Conservation (phyloP, 1,140 invertebrate species). For the Drosophila arawakana region DNA sequence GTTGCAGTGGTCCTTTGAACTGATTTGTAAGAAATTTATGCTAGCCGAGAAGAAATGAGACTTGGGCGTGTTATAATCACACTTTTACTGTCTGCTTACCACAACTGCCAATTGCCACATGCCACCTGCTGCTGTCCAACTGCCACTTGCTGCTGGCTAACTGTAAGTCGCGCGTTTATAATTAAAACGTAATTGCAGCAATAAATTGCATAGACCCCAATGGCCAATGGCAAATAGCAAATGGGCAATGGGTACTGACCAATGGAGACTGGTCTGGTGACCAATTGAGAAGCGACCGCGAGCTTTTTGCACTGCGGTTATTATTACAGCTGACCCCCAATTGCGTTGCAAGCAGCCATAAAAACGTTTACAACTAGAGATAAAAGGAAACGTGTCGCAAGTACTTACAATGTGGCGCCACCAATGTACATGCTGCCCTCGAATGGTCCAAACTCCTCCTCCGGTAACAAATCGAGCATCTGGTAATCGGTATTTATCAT, state of each 20-base stretch:
- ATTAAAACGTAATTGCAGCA: slow-evolving; percentile 80
- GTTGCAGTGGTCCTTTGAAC: slow-evolving; percentile 1
- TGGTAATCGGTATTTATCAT: slow-evolving; percentile 95
- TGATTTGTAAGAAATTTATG: slow-evolving; percentile 1
- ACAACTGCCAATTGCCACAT: not conserved
- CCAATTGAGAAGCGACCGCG: slow-evolving; percentile 30
- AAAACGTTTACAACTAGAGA: slow-evolving; percentile 37
- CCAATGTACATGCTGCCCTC: slow-evolving; percentile 97
- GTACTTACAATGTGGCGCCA: slow-evolving; percentile 93
- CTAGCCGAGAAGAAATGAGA: not conserved
- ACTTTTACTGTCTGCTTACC: slow-evolving; percentile 20
- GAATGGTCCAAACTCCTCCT: slow-evolving; percentile 95
- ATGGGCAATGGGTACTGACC: slow-evolving; percentile 65
- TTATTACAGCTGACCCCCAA: slow-evolving; percentile 54
- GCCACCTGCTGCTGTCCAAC: not conserved
- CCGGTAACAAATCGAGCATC: slow-evolving; percentile 93
- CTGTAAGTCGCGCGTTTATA: slow-evolving; percentile 77
- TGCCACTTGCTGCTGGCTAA: slow-evolving; percentile 45
- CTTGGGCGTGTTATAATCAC: not conserved
- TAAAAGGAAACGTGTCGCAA: slow-evolving; percentile 6
- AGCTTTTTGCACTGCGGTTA: slow-evolving; percentile 56
- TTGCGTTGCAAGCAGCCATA: slow-evolving; percentile 61
- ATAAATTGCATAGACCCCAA: slow-evolving; percentile 79
- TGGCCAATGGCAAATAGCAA: slow-evolving; percentile 59
- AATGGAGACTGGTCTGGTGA: slow-evolving; percentile 36